A percentile compares a stretch with the other conserved stretches of the same genome.
Conservation (phyloP, 2,888 invertebrate genomes). For the Chymomyza fuscimana region DNA sequence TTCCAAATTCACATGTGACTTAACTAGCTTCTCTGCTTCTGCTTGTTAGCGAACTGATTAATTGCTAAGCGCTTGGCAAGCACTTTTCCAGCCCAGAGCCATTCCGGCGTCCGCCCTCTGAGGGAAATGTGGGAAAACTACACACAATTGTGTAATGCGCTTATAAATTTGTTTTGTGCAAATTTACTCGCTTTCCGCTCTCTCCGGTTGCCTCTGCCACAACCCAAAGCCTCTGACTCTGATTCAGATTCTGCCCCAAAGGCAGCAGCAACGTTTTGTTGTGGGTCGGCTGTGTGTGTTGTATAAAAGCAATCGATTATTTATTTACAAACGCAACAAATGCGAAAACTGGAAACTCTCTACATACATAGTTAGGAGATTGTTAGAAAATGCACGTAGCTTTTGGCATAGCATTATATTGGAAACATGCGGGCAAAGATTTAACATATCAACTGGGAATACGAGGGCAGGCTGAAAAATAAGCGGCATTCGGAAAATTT, state of each 20-base stretch:
- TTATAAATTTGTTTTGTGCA: slow-evolving; percentile 69
- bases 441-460: background rate
- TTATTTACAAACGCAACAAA: slow-evolving; percentile 62
- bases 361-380: slow-evolving; percentile 21
- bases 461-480: background rate
- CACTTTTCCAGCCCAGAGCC: slow-evolving; percentile 54
- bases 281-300: slow-evolving; percentile 43
- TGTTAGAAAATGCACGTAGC: background rate
- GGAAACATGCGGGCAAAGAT: background rate
- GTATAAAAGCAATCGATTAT: slow-evolving; percentile 69
- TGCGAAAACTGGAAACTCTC: slow-evolving; percentile 44
- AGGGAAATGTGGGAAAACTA: slow-evolving; percentile 58
- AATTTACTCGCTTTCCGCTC: slow-evolving; percentile 48
- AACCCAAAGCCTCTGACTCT: slow-evolving; percentile 1
- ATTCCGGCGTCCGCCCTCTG: slow-evolving; percentile 12
- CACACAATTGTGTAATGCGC: slow-evolving; percentile 64
- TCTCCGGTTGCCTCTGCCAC: background rate
- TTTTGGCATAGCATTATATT: background rate
- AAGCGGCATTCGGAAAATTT: too few species aligned
- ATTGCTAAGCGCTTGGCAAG: slow-evolving; percentile 73
- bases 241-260: slow-evolving; percentile 10
- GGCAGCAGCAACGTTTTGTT: slow-evolving; percentile 29
- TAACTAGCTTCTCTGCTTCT: slow-evolving; percentile 12
- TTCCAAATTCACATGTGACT: slow-evolving; percentile 38
- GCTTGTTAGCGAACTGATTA: slow-evolving; percentile 64